A percentile compares a stretch with the other conserved stretches of the same genome.
Evolutionary conservation across 1,140 invertebrate species (phyloP).

Genomic region (Antheraea pernyi): DNA sequence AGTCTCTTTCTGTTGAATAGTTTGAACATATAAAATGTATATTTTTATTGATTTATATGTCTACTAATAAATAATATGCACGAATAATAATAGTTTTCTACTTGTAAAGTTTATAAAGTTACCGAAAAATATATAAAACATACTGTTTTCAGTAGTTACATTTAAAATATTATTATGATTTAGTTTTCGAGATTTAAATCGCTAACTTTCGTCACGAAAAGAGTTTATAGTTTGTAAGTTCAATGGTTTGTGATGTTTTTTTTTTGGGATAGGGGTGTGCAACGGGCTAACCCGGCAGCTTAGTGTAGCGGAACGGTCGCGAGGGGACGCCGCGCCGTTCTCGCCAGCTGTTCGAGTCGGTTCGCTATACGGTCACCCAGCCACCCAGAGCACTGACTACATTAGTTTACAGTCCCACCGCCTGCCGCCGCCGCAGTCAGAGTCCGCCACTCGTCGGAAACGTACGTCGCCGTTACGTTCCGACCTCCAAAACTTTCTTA

Average conservation of each 20-base stretch:
- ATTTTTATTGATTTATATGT: too few relatives aligned
- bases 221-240: slow-evolving; percentile 9
- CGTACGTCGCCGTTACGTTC: slow-evolving; percentile 29
- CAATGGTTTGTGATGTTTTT: slow-evolving; percentile 29
- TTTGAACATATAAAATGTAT: too few relatives aligned
- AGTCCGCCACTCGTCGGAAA: slow-evolving; percentile 31
- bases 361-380: not conserved
- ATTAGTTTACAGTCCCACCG: slow-evolving; percentile 12
- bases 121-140: too few relatives aligned
- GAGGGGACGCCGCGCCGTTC: slow-evolving; percentile 28
- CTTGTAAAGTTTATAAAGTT: too few relatives aligned
- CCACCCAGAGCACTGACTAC: not conserved
- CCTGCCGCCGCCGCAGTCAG: slow-evolving; percentile 39
- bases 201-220: too few relatives aligned
- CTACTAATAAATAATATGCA: too few relatives aligned
- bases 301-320: slow-evolving; percentile 31
- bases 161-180: too few relatives aligned
- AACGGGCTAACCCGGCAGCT: slow-evolving; percentile 24
- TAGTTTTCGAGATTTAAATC: too few relatives aligned
- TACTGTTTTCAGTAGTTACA: too few relatives aligned
- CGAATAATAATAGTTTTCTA: too few relatives aligned
- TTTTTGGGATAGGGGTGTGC: slow-evolving; percentile 22
- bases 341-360: slow-evolving; percentile 24
- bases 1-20: too few relatives aligned
- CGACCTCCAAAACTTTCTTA: slow-evolving; percentile 63